Percentiles rank a stretch among this genome's conserved stretches.
phyloP scores from a whole-genome alignment of 2,888 invertebrate genomes.

The Neuroscelio doddi region DNA sequence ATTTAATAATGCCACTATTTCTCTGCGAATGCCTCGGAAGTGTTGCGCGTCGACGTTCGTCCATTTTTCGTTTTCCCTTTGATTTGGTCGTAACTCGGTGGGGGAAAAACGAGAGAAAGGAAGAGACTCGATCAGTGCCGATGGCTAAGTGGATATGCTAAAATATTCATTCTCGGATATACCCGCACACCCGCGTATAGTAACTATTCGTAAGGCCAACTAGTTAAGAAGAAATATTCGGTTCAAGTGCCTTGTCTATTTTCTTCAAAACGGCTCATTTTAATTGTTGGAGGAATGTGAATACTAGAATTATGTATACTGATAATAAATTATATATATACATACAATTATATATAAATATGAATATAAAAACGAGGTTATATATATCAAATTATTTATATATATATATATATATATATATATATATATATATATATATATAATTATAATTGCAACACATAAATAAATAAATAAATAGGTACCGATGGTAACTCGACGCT shows the following conservation, averaged over 20 bases:
- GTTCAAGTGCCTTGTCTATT: constrained; percentile 72
- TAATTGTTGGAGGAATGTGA: constrained; percentile 71
- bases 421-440: constrained; percentile 25
- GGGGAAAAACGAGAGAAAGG: background rate
- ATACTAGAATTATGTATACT: constrained; percentile 60
- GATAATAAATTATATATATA: constrained; percentile 39
- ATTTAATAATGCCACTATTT: constrained; percentile 48
- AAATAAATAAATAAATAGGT: constrained; percentile 25
- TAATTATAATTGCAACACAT: constrained; percentile 19
- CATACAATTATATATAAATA: constrained; percentile 43
- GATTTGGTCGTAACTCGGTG: constrained; percentile 15
- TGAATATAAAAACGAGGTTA: constrained; percentile 27
- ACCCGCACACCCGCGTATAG: constrained; percentile 17
- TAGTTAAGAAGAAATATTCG: constrained; percentile 68
- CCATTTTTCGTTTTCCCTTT: background rate
- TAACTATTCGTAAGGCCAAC: constrained; percentile 66
- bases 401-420: no score
- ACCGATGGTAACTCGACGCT: constrained; percentile 31
- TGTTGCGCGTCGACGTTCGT: constrained; percentile 14
- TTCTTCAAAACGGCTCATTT: constrained; percentile 71
- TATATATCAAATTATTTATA: constrained; percentile 43
- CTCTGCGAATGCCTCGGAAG: constrained; percentile 13
- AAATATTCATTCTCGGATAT: constrained; percentile 1
- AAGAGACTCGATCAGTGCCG: constrained; percentile 2
- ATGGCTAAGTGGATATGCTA: constrained; percentile 45